A percentile compares a stretch with the other conserved stretches of the same genome.
These are phyloP conservation scores for Gallinago media DNA, from an alignment of 2,113 vertebrate genomes.

Conservation along the genomic window DNA sequence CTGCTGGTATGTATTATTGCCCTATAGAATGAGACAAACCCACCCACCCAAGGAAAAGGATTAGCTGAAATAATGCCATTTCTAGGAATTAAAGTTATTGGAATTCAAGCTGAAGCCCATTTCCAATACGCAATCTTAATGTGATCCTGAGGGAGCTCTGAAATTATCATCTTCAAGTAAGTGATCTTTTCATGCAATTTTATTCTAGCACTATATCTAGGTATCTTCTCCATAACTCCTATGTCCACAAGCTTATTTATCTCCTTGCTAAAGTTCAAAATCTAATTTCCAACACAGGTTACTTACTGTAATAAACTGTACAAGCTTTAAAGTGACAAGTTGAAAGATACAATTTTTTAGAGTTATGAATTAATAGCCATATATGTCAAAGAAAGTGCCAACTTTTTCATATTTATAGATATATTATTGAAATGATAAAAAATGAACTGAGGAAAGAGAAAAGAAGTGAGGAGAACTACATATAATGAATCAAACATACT, in stretches of 20 bases:
- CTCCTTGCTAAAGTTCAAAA: constrained; percentile 82
- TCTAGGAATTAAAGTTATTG: constrained; percentile 53
- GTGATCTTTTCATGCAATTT: constrained; percentile 73
- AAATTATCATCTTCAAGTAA: constrained; percentile 71
- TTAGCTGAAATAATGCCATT: constrained; percentile 36
- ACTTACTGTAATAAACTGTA: constrained; percentile 83
- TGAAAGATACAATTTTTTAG: constrained; percentile 85
- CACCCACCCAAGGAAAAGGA: neutral
- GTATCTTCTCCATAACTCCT: constrained; percentile 72
- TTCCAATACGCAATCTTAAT: constrained; percentile 46
- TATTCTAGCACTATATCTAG: constrained; percentile 72
- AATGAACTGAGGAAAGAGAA: constrained; percentile 85
- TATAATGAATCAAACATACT: constrained; percentile 90
- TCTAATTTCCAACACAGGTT: constrained; percentile 86
- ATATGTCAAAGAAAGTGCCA: constrained; percentile 87
- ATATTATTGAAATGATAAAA: constrained; percentile 92
- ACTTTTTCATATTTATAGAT: constrained; percentile 93
- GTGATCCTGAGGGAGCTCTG: constrained; percentile 58
- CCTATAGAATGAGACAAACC: neutral
- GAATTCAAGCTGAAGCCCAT: constrained; percentile 56
- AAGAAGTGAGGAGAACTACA: constrained; percentile 82
- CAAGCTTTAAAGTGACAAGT: constrained; percentile 83
- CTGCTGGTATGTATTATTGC: neutral
- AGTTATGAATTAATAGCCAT: constrained; percentile 85
- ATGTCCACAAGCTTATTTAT: constrained; percentile 80